These are phyloP conservation scores for Apeltes quadracus DNA, from an alignment of 2,113 vertebrate species.

Conservation along the genomic window DNA sequence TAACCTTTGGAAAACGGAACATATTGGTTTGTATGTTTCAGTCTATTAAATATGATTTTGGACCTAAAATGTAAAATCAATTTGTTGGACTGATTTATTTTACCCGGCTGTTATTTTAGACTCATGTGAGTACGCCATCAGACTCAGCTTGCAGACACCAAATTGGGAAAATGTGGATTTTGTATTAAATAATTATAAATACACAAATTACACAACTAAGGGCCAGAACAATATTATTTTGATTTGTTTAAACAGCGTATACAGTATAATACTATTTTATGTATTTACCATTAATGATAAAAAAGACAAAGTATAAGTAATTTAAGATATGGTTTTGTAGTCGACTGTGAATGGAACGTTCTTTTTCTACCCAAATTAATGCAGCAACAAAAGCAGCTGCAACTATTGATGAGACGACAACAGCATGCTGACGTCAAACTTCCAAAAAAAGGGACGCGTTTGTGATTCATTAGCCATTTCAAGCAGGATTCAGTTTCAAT, in stretches of 20 bases:
- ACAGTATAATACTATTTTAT: background rate
- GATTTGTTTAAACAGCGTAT: background rate
- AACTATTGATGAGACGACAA: background rate
- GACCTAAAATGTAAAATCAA: background rate
- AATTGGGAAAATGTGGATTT: background rate
- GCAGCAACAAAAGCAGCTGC: background rate
- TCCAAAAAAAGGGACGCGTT: background rate
- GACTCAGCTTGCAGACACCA: background rate
- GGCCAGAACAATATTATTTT: background rate
- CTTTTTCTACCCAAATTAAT: background rate
- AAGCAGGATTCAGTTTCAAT: background rate
- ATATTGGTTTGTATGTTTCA: background rate
- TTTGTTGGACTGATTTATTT: background rate
- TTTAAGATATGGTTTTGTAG: too few relatives aligned
- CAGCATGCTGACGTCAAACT: too few relatives aligned
- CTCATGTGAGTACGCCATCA: background rate
- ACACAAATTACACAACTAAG: background rate
- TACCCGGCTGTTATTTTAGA: background rate
- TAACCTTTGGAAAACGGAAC: background rate
- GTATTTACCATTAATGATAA: background rate
- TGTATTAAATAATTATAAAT: background rate
- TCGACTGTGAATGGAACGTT: background rate
- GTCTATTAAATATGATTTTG: background rate
- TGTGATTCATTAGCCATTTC: background rate
- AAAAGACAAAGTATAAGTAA: background rate